Evolutionary conservation across 2,888 invertebrate genomes (phyloP), one percentile per base, ranked within the genome.

Genomic region (Gerris lacustris): DNA sequence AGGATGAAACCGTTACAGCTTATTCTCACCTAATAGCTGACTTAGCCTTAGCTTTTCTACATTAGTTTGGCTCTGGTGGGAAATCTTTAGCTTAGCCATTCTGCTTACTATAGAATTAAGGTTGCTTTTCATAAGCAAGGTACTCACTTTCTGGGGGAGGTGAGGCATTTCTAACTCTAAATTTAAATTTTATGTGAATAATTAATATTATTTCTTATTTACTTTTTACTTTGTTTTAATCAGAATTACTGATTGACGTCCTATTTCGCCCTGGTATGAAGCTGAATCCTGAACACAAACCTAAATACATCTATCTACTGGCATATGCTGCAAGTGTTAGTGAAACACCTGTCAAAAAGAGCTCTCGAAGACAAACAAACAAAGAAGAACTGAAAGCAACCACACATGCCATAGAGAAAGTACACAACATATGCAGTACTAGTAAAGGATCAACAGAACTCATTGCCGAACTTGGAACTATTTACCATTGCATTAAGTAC

Each of bases 241-340:
- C 79, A 86, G 96, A 97, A 80, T 84, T 99, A 66, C 83, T 99
- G 5, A 92, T 97, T 5, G 96, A 96, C 80, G 88, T 94, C 0
- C 83, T 99, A 9, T 99, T 98, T 80, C 94, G 94, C 80, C 90
- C 94, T 2, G 93, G 92, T n/a, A 89, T 91, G 18, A 94, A 96
- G 82, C 82, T 97, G 71, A 96, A 97, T 82, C 94, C 94, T 0
- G 97, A 98, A 78, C 96, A 97, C 80, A 96, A 96, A 82, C 90
- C 94, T 6, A 98, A 98, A 80, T 99, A 99, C 80, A 92, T 97
- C 79, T 92, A 91, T 80, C 83, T 99, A 71, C 81, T 98, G 77
- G 96, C 96, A 1, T 98, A 97, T 82, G 92, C 96, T 1, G 91
- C 96, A 0, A 94, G 95, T 80, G 96, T 98, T 0, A 91, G 90